phyloP scores from a whole-genome alignment of 2,888 invertebrate genomes.

The Eilema caniola region DNA sequence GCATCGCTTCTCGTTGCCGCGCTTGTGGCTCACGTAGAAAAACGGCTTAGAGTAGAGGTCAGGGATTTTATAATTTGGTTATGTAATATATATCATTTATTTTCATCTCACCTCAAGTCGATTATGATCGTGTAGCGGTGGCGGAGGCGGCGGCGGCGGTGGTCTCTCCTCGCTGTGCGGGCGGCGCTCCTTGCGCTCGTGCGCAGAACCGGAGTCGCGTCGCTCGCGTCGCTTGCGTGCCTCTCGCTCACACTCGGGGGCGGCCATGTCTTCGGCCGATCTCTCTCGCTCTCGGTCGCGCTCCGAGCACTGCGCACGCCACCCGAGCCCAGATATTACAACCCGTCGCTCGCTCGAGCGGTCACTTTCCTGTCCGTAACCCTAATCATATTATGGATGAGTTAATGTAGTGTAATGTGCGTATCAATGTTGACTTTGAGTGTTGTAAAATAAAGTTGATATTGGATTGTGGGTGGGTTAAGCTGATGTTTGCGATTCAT shows the following conservation, averaged over 20 bases:
- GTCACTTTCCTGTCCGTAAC: constrained; percentile 82
- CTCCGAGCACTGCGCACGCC: constrained; percentile 85
- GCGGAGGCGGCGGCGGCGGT: constrained; percentile 78
- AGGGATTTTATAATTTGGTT: no score
- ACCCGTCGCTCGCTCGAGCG: constrained; percentile 81
- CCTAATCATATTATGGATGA: constrained; percentile 71
- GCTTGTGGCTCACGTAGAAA: no score
- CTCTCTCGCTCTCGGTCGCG: constrained; percentile 69
- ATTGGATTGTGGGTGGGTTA: constrained; percentile 57
- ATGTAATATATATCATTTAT: not conserved
- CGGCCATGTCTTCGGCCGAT: constrained; percentile 83
- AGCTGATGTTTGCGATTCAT: constrained; percentile 62
- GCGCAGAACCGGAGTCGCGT: constrained; percentile 85
- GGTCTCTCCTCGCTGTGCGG: constrained; percentile 83
- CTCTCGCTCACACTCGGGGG: constrained; percentile 86
- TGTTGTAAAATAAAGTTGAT: constrained; percentile 52
- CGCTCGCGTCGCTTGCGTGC: constrained; percentile 88
- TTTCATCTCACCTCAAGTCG: constrained; percentile 72
- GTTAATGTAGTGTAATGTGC: constrained; percentile 71
- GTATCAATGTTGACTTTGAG: constrained; percentile 44
- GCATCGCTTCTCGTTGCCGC: no score
- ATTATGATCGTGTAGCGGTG: constrained; percentile 80
- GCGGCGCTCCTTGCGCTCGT: constrained; percentile 81
- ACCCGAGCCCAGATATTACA: constrained; percentile 81
- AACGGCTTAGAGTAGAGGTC: no score